Conservation (phyloP, 2,113 vertebrate species). For the Paedocypris sp. region DNA sequence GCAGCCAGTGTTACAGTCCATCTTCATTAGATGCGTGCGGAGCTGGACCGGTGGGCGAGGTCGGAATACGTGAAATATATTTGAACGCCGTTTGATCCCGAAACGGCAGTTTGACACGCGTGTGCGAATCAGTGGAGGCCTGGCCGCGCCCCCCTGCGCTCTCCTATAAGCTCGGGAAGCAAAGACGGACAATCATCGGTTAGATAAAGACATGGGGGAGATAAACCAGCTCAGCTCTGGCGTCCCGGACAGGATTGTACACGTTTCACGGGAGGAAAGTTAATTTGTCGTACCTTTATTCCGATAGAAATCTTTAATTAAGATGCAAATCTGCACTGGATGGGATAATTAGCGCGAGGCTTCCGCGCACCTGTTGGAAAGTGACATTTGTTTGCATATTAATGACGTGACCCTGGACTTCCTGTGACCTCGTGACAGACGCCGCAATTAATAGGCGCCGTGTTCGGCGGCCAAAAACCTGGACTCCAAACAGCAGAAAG, state of each 20-base stretch:
- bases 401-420: conserved; percentile 39
- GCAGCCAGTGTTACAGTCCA: too few relatives aligned
- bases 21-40: too few relatives aligned
- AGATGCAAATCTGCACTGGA: conserved; percentile 45
- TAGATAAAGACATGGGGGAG: conserved; percentile 12
- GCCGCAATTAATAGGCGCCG: conserved; percentile 24
- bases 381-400: conserved; percentile 48
- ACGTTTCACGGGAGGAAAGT: background rate
- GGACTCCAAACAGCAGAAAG: background rate
- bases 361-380: conserved; percentile 26
- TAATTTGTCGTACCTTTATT: conserved; percentile 29
- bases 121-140: too few relatives aligned
- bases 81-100: too few relatives aligned
- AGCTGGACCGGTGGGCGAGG: too few relatives aligned
- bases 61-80: too few relatives aligned
- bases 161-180: too few relatives aligned
- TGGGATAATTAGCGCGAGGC: conserved; percentile 44
- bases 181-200: too few relatives aligned
- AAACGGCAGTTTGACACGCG: too few relatives aligned
- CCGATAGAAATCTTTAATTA: conserved; percentile 51
- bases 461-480: background rate
- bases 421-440: conserved; percentile 40
- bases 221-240: conserved; percentile 9
- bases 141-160: too few relatives aligned
- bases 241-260: background rate